A percentile compares a stretch with the other conserved stretches of the same genome.
Conservation (phyloP, 2,797 vertebrate genomes). For the Gymnopithys bicolor region DNA sequence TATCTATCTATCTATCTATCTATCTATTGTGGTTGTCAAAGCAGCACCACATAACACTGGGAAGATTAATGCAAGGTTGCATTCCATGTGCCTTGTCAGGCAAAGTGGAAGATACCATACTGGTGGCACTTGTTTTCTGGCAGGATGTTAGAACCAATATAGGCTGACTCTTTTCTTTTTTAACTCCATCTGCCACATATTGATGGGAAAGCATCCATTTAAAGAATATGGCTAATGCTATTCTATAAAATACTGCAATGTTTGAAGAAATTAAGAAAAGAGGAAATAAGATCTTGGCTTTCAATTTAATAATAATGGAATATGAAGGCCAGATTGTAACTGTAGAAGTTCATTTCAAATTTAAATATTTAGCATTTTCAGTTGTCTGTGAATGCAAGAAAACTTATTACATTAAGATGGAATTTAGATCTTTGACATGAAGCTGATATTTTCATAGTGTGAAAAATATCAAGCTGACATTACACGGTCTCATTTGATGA, state of each 20-base stretch:
- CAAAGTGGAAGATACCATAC: not conserved
- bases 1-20: no score
- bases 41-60: not conserved
- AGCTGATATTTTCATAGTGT: conserved; percentile 75
- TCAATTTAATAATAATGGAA: conserved; percentile 47
- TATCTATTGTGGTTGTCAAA: not conserved
- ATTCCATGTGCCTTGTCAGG: not conserved
- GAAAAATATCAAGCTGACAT: conserved; percentile 81
- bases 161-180: not conserved
- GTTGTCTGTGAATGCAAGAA: conserved; percentile 62
- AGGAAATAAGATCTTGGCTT: conserved; percentile 40
- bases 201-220: conserved; percentile 10
- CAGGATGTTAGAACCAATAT: not conserved
- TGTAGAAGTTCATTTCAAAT: conserved; percentile 61
- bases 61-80: not conserved
- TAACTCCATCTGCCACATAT: not conserved
- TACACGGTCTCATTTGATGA: conserved; percentile 73
- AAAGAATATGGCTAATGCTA: not conserved
- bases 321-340: conserved; percentile 46
- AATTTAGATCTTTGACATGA: conserved; percentile 75
- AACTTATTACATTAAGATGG: conserved; percentile 71
- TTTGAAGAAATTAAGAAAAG: not conserved
- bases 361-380: conserved; percentile 78
- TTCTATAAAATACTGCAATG: not conserved
- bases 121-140: not conserved